Evolutionary conservation across 2,113 vertebrate genomes (phyloP), one percentile per base, ranked within the genome.

Genomic region (Aptenodytes patagonicus): DNA sequence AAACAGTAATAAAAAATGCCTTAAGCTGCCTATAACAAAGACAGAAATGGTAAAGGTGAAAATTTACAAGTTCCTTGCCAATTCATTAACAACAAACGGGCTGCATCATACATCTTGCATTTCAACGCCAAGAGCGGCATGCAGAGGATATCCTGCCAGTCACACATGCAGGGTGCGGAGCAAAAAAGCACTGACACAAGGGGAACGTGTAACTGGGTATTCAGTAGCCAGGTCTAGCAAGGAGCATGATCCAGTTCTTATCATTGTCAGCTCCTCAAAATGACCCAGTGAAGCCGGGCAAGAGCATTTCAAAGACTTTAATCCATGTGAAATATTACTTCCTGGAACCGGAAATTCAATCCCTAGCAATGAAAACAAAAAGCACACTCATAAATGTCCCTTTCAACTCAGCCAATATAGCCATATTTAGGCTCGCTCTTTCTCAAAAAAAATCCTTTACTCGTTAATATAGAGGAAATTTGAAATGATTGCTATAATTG

Each of bases 401-500:
- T 96, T 96, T 90, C 87, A 80, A 47, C 73, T 87, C 24, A 8
- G 85, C 93, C 93, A 97, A 68, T 64, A 52, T 4, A 75, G 68
- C 66, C 75, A 62, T 47, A 76, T 90, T 97, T 93, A 93, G 90
- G 86, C 77, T 32, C 13, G 20, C 34, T 3, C 16, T 8, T 72
- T 69, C 66, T 58, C 46, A 38, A 34, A 82, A 96, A 87, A 91
- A 89, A 38, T 13, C 82, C 69, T 94, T 96, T 97, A 87, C 85
- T 95, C 89, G 92, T 96, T 94, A 92, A 93, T 91, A 90, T 18
- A 94, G 88, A 95, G 88, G 89, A 95, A 97, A 87, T 90, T 96
- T 93, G 90, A 97, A 97, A 97, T 90, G 76, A 97, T 58, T 90
- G 77, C 92, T 95, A 84, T 97, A 97, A 97, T 97, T 96, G 94